Percentiles rank a stretch among this genome's conserved stretches.
Evolutionary conservation across 2,113 vertebrate species (phyloP).

Genomic region (Aptenodytes forsteri): DNA sequence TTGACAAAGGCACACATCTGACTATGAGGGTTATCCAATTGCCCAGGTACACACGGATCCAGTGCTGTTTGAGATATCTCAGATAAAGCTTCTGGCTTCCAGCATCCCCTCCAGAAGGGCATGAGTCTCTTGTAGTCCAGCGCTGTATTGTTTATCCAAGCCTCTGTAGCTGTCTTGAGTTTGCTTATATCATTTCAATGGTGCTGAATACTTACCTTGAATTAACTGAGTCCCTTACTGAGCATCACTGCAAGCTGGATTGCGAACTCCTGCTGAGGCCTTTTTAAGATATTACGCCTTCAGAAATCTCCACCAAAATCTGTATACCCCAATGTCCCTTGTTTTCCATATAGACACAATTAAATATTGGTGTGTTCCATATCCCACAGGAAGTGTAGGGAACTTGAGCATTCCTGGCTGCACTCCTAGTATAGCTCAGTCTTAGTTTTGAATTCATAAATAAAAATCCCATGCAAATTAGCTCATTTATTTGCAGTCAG

Average conservation of each 20-base stretch:
- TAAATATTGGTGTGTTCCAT: background rate
- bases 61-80: background rate
- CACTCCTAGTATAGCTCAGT: background rate
- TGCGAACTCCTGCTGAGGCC: background rate
- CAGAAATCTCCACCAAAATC: background rate
- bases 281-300: background rate
- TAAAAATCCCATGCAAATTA: conserved; percentile 53
- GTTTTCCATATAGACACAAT: background rate
- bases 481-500: conserved; percentile 29
- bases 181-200: background rate
- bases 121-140: background rate
- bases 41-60: background rate
- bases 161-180: background rate
- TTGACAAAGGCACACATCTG: background rate
- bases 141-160: background rate
- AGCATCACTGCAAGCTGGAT: background rate
- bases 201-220: background rate
- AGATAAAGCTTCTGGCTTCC: background rate
- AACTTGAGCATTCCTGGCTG: conserved; percentile 1
- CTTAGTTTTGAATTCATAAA: conserved; percentile 67
- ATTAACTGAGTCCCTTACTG: background rate
- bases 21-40: background rate
- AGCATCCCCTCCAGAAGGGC: background rate
- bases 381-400: background rate
- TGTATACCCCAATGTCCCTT: background rate